Evolutionary conservation across 2,113 vertebrate species (phyloP).

Genomic region (Clarias magur): DNA sequence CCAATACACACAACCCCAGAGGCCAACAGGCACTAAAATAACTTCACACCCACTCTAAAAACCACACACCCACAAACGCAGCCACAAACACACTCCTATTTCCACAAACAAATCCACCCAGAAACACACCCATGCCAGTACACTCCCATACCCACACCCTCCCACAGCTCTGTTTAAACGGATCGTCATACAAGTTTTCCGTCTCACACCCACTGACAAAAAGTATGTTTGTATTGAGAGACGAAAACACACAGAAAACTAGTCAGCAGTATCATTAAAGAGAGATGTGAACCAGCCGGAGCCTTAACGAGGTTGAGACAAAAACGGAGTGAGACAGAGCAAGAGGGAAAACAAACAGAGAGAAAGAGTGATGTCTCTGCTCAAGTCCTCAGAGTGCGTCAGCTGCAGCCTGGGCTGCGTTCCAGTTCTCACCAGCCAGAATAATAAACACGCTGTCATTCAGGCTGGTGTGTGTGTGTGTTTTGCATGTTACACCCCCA

Average conservation of each 20-base stretch:
- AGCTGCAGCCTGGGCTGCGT: slow-evolving; percentile 44
- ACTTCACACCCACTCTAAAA: too few species aligned
- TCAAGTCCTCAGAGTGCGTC: slow-evolving; percentile 29
- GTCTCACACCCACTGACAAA: not conserved
- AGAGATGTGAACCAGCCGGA: not conserved
- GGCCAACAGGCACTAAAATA: not conserved
- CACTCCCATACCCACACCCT: not conserved
- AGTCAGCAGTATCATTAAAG: not conserved
- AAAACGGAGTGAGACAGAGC: not conserved
- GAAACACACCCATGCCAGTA: not conserved
- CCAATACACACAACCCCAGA: not conserved
- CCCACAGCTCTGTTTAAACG: not conserved
- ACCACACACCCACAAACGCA: not conserved
- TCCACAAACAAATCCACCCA: not conserved
- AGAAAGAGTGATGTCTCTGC: slow-evolving; percentile 9
- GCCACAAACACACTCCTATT: not conserved
- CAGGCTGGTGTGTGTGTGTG: slow-evolving; percentile 26
- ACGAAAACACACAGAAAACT: not conserved
- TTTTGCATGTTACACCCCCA: slow-evolving; percentile 9
- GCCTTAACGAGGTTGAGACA: not conserved
- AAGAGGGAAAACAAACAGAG: slow-evolving; percentile 9
- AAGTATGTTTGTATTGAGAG: not conserved
- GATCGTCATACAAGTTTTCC: not conserved
- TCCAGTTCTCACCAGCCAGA: slow-evolving; percentile 50
- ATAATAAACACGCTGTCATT: slow-evolving; percentile 52